Base-by-base conservation (phyloP, 2,797 vertebrate species). In the Clarias fuscus region DNA sequence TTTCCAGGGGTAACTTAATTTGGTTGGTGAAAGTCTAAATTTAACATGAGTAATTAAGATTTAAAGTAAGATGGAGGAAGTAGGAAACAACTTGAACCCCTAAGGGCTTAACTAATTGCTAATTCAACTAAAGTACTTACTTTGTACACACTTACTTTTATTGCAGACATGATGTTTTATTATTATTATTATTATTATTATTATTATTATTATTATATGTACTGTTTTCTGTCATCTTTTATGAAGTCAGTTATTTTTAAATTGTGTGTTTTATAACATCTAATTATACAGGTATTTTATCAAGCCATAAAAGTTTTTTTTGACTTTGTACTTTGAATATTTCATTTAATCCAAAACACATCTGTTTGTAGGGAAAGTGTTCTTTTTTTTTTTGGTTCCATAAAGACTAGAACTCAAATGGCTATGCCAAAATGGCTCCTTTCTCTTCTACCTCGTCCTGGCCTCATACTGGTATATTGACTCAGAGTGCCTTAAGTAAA, bases 401-500 rank as follows among this genome's bases (percentile, higher is more conserved):
- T 81, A 62, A 62, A 62, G 27, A 13, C 56, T 59, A 77, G 5
- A 14, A 40, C 76, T 61, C 5, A 62, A n/a, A 80, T 18, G 27
- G 76, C 33, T 64, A n/a, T 67, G 61, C 37, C 40, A 48, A 67
- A 67, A 48, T 4, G 27, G 62, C 24, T 27, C 37, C 30, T 30
- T 67, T 65, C 4, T 65, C 33, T 67, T 53, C 79, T 67, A 48
- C 79, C 79, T 81, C 40, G 48, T 53, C 4, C 62, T 67, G 62
- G 22, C 15, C 62, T 20, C 40, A 30, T 81, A 53, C 61, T 81
- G 79, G 24, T 81, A 62, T 43, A 40, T 40, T 64, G 5, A 62
- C 33, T 62, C n/a, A 37, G 61, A 62, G 61, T 81, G 61, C 79
- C 79, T 81, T 65, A 48, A 65, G 48, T 67, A 27, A 65, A 81